Evolutionary conservation across 2,797 vertebrate genomes (phyloP).

Genomic region (Vireo griseus): DNA sequence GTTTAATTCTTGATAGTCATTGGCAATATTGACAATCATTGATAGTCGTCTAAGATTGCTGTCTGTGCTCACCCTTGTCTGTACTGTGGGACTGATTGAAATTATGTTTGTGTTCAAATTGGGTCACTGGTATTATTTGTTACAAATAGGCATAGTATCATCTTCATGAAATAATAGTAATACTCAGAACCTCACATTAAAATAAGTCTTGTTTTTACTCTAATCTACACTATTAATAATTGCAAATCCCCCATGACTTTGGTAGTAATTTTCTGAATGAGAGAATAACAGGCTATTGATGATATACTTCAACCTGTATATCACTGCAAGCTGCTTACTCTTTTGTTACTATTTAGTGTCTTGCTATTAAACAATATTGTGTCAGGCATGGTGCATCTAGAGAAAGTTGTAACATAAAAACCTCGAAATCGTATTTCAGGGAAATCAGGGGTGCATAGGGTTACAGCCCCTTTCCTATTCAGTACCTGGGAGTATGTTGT

Average conservation of each 20-base stretch:
- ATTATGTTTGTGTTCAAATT: not conserved
- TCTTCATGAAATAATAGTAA: not conserved
- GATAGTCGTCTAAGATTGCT: not conserved
- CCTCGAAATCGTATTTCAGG: not conserved
- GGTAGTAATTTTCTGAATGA: not conserved
- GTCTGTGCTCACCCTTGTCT: not conserved
- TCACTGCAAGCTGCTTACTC: not conserved
- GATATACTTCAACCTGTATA: not conserved
- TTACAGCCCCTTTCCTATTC: not conserved
- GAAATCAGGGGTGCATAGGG: not conserved
- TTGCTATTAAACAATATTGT: not conserved
- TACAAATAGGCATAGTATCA: not conserved
- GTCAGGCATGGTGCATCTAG: not conserved
- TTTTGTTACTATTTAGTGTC: not conserved
- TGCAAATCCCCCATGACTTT: not conserved
- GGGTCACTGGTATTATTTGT: not conserved
- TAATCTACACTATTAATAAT: not conserved
- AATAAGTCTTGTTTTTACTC: not conserved
- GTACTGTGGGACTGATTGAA: not conserved
- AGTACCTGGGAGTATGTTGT: not conserved
- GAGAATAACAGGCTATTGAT: not conserved
- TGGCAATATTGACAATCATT: not conserved
- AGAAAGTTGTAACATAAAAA: not conserved
- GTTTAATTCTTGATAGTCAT: not conserved
- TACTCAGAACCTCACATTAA: not conserved